Evolutionary conservation across 2,888 invertebrate genomes (phyloP), one percentile per base, ranked within the genome.

Genomic region (Tenthredo distinguenda): DNA sequence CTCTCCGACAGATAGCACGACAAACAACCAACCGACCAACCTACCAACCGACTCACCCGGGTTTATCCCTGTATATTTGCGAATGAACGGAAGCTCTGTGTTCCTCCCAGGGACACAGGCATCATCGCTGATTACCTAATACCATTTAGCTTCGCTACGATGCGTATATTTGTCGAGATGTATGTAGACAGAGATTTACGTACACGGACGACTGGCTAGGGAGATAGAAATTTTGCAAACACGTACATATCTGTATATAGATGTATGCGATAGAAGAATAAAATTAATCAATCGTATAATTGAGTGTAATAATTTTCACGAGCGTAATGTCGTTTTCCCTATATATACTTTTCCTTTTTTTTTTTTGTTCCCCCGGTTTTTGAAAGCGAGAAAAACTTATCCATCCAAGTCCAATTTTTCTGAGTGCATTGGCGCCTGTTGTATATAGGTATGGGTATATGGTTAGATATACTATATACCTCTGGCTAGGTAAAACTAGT

Each of bases 121-220:
- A 71, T 74, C 74, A 18, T 81, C 62, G 40, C 40, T 62, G 62
- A 81, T 81, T 81, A 62, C n/a, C 81, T 81, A 58, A 62, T 81
- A 26, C 81, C 37, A 62, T 81, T 81, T 62, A 81, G 62, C 21
- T 10, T 12, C 50, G 31, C 34, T 50, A 47, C 21, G 43, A 47
- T 10, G 50, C 26, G 50, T 21, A 26, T 34, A 31, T 77, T 55
- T 34, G n/a, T 31, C 7, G 31, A 21, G n/a, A 77, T 18, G 9
- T 55, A 55, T 18, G n/a, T 34, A 34, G 55, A 74, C 40, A 43
- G n/a, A 72, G 26, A 31, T 31, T 34, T 68, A 68, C 31, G 34
- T 68, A 34, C 12, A 18, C 31, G 10, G 12, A 65, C 15, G 65
- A 65, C 31, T 31, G 15, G 34, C 2, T 62, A 3, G 18, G 34